phyloP scores from a whole-genome alignment of 2,113 vertebrate species.

The Onychorhynchus coronatus region DNA sequence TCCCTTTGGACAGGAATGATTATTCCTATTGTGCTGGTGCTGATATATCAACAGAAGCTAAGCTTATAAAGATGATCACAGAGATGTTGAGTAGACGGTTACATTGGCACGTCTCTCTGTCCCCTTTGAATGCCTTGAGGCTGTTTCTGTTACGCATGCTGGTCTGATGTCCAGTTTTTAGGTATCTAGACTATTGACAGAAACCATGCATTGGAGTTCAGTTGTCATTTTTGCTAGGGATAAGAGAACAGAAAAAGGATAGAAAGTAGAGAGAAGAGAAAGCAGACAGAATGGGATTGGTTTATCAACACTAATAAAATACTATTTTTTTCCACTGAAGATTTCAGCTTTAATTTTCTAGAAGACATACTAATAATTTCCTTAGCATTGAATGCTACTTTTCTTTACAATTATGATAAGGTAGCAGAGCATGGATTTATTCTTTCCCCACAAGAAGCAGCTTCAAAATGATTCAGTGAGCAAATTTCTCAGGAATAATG shows the following conservation, averaged over 20 bases:
- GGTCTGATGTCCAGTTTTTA: neutral
- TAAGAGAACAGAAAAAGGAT: neutral
- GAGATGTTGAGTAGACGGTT: neutral
- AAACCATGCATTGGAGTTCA: neutral
- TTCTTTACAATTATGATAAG: neutral
- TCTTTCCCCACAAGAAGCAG: neutral
- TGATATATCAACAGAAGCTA: neutral
- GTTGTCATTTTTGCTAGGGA: neutral
- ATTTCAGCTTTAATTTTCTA: neutral
- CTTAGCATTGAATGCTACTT: neutral
- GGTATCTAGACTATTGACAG: neutral
- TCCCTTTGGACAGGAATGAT: neutral
- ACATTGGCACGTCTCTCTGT: neutral
- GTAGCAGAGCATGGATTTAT: neutral
- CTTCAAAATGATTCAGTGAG: neutral
- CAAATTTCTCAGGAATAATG: neutral
- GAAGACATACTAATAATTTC: neutral
- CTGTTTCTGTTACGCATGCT: neutral
- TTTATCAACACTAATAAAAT: neutral
- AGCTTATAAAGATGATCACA: neutral
- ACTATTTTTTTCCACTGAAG: neutral
- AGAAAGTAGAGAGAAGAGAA: neutral
- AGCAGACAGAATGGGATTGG: neutral
- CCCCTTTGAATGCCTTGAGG: neutral
- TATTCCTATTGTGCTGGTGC: neutral